phyloP scores from a whole-genome alignment of 2,113 vertebrate species.

The Naja naja region DNA sequence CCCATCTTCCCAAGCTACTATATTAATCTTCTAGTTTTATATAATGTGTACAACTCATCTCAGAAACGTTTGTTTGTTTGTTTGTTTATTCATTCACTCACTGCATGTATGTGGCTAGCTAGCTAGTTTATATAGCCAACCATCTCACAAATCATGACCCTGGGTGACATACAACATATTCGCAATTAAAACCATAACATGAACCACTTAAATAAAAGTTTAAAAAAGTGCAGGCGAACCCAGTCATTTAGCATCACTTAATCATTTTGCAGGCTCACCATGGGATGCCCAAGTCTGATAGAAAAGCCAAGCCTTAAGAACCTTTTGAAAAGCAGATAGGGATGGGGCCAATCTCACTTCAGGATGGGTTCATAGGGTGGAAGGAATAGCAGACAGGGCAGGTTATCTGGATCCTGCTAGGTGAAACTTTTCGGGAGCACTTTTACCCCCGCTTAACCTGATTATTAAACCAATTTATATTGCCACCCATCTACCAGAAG shows the following conservation, averaged over 20 bases:
- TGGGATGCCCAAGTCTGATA: background rate
- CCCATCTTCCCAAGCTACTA: background rate
- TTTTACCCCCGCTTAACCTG: background rate
- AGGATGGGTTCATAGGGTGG: background rate
- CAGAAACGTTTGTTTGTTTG: background rate
- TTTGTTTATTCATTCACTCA: too few relatives aligned
- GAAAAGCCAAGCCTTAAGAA: background rate
- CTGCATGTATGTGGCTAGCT: too few relatives aligned
- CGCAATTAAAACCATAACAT: background rate
- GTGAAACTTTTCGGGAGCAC: background rate
- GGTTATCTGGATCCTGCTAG: background rate
- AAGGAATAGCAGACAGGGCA: background rate
- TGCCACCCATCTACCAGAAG: background rate
- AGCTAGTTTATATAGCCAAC: background rate
- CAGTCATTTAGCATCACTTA: background rate
- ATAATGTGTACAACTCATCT: background rate
- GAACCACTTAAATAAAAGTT: background rate
- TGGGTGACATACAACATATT: background rate
- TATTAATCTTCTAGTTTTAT: background rate
- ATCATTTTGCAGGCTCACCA: background rate
- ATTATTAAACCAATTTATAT: background rate
- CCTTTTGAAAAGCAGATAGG: background rate
- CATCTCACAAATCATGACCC: background rate
- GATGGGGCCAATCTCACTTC: background rate
- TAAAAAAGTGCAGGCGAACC: background rate